A percentile compares a stretch with the other conserved stretches of the same genome.
Conservation (phyloP, 1,140 invertebrate genomes). For the Bactericera cockerelli region DNA sequence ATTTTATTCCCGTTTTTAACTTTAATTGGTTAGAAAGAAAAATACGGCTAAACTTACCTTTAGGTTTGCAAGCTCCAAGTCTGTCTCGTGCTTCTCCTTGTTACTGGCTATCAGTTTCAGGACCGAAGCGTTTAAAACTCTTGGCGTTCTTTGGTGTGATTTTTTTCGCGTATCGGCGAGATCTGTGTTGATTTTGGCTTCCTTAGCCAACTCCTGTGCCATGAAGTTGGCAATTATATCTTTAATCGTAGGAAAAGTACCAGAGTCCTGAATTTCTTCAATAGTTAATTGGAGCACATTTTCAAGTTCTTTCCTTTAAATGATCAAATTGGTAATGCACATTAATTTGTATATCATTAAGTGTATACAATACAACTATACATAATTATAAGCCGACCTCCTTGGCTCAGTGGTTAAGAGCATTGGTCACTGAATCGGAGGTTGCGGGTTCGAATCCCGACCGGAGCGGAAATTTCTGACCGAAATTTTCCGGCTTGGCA, state of each 20-base stretch:
- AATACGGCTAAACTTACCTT: not conserved
- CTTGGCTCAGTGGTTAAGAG: too few relatives aligned
- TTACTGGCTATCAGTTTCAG: not conserved
- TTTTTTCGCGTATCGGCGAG: not conserved
- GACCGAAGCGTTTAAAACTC: not conserved
- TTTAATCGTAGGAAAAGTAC: not conserved
- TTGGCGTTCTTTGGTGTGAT: not conserved
- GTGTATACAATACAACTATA: too few relatives aligned
- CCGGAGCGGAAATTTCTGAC: too few relatives aligned
- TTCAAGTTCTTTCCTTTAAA: not conserved
- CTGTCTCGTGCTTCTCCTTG: constrained; percentile 4
- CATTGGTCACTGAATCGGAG: too few relatives aligned
- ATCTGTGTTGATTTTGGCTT: not conserved
- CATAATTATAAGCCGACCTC: too few relatives aligned
- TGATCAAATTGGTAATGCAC: too few relatives aligned
- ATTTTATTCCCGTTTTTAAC: too few relatives aligned
- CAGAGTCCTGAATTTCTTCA: not conserved
- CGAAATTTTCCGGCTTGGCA: too few relatives aligned
- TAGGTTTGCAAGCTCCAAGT: not conserved
- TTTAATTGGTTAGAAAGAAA: too few relatives aligned
- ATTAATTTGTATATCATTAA: too few relatives aligned
- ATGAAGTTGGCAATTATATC: not conserved
- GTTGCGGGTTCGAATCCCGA: too few relatives aligned
- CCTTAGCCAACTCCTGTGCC: not conserved
- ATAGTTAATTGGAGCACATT: not conserved